Evolutionary conservation across 2,888 invertebrate genomes (phyloP), one percentile per base, ranked within the genome.

Genomic region (Ryuthela nishihirai): DNA sequence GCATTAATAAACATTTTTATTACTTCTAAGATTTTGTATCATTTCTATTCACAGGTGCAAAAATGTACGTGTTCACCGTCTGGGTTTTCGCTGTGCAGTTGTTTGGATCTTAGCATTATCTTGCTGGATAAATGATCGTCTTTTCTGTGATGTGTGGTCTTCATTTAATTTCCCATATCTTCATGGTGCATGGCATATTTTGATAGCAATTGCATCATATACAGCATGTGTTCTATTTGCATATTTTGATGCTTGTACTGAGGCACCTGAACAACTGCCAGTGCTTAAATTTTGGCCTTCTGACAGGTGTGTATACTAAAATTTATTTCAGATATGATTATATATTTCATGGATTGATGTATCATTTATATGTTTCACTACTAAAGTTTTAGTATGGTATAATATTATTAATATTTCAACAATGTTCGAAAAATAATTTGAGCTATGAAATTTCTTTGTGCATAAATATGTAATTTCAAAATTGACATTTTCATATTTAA

Each of bases 101-200:
- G 80, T 85, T 20, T 84, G 84, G 80, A 70, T 82, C 15, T 72
- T 85, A 18, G 88, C 88, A 0, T 82, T 86, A 15, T 78, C 82
- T 67, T 85, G 85, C 71, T 88, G 88, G 88, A 75, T 87, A 34
- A 82, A 84, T 69, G 88, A 88, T 75, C 78, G 86, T 6, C 74
- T 87, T 70, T 84, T 87, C 72, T 89, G 88, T 72, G 85, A 87
- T 67, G 81, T 84, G 17, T 88, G 87, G 87, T 81, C 84, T 1
- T 80, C 82, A 12, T 80, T 87, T 10, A 82, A 85, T 75, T 87
- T 89, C 68, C 88, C 88, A 0, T 88, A 88, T 74, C 79, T 89
- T 69, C 88, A 89, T 72, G 87, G 85, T 10, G 78, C 87, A 17
- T 89, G 88, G 88, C 88, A 89, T 72, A 76, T 89, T 12, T 81